Percentiles rank a stretch among this genome's conserved stretches.
phyloP scores from a whole-genome alignment of 2,888 invertebrate genomes.

The Amblyteles armatorius region DNA sequence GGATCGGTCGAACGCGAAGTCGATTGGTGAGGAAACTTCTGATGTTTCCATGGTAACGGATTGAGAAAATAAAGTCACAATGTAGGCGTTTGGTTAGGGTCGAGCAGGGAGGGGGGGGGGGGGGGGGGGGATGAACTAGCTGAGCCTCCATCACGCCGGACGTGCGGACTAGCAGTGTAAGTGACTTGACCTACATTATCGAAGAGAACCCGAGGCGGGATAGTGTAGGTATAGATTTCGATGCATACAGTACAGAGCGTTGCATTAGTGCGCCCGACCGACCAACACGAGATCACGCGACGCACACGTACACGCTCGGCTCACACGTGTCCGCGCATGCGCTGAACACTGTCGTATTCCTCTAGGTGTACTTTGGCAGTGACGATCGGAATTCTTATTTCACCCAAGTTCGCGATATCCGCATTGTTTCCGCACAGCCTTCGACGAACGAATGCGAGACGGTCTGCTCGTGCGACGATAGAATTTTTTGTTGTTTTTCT shows the following conservation, averaged over 20 bases:
- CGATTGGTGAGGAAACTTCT: neutral
- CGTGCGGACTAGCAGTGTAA: constrained; percentile 70
- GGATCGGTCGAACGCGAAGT: neutral
- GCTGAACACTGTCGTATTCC: neutral
- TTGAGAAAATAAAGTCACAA: constrained; percentile 1
- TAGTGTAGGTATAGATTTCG: constrained; percentile 20
- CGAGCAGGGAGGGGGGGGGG: neutral
- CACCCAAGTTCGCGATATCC: constrained; percentile 15
- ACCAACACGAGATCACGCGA: neutral
- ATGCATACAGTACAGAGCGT: neutral
- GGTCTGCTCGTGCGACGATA: neutral
- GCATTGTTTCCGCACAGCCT: neutral
- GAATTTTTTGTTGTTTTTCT: neutral
- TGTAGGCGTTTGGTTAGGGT: neutral
- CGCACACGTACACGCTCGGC: constrained; percentile 15
- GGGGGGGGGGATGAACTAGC: constrained; percentile 19
- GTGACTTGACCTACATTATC: constrained; percentile 78
- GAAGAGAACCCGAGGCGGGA: constrained; percentile 66
- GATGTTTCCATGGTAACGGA: constrained; percentile 3
- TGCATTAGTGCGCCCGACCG: neutral
- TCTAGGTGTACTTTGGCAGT: constrained; percentile 8
- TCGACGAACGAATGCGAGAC: neutral
- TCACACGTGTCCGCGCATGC: constrained; percentile 38
- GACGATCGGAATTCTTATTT: constrained; percentile 15
- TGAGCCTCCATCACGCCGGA: constrained; percentile 38